Percentiles rank a stretch among this genome's conserved stretches.
Conservation (phyloP, 2,888 invertebrate species). For the Tillus elongatus region DNA sequence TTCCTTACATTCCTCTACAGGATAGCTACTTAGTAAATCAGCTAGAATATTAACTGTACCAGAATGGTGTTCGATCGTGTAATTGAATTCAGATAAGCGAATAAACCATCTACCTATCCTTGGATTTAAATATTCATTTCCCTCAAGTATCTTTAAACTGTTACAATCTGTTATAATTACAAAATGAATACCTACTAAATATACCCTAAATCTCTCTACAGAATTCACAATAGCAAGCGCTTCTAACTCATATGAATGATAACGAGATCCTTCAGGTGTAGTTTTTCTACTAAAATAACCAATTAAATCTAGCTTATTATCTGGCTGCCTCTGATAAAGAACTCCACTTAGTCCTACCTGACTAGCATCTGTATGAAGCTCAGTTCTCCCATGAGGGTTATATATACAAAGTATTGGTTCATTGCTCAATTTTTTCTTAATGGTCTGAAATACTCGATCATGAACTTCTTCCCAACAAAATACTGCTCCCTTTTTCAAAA, state of each 20-base stretch:
- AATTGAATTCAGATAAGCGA: slow-evolving; percentile 11
- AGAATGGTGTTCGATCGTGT: slow-evolving; percentile 11
- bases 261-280: slow-evolving; percentile 6
- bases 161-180: slow-evolving; percentile 28
- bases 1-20: slow-evolving; percentile 13
- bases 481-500: slow-evolving; percentile 17
- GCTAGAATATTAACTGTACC: slow-evolving; percentile 7
- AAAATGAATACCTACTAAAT: slow-evolving; percentile 23
- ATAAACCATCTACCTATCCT: slow-evolving; percentile 15
- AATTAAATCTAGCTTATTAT: slow-evolving; percentile 7
- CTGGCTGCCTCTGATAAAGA: slow-evolving; percentile 6
- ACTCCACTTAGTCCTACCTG: slow-evolving; percentile 7
- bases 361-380: slow-evolving; percentile 12
- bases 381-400: slow-evolving; percentile 13
- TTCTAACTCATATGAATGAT: slow-evolving; percentile 11
- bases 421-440: slow-evolving; percentile 16
- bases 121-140: slow-evolving; percentile 18
- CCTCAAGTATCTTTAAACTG: slow-evolving; percentile 17
- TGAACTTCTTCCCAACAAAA: slow-evolving; percentile 17
- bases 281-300: slow-evolving; percentile 10
- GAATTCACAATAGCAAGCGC: slow-evolving; percentile 18
- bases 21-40: slow-evolving; percentile 11
- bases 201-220: slow-evolving; percentile 23
- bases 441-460: slow-evolving; percentile 14
- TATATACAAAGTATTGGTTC: slow-evolving; percentile 17